A percentile compares a stretch with the other conserved stretches of the same genome.
Evolutionary conservation across 1,140 invertebrate species (phyloP).

Genomic region (Nylanderia fulva): DNA sequence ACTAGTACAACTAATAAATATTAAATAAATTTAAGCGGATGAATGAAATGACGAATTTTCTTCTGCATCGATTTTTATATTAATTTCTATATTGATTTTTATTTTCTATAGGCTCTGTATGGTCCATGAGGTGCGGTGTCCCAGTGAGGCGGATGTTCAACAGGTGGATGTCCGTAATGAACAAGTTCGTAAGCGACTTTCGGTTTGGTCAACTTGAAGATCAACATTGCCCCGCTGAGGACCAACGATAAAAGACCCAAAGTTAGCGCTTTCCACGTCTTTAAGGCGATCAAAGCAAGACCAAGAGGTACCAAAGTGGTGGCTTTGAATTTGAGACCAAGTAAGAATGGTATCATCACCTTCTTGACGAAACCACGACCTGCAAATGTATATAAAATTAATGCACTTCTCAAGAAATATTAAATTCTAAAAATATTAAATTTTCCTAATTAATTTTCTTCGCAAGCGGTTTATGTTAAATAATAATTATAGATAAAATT

Average conservation of each 20-base stretch:
- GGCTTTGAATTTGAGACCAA: constrained; percentile 94
- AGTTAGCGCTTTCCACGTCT: constrained; percentile 95
- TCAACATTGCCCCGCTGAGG: constrained; percentile 92
- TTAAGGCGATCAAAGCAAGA: constrained; percentile 92
- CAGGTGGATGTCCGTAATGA: constrained; percentile 92
- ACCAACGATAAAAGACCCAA: constrained; percentile 93
- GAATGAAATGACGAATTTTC: constrained; percentile 10
- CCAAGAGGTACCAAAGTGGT: constrained; percentile 92
- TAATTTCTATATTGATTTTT: no score
- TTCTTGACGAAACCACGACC: constrained; percentile 93
- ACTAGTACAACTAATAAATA: constrained; percentile 76
- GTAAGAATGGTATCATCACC: constrained; percentile 92
- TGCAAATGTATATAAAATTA: constrained; percentile 78
- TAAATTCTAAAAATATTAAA: background rate
- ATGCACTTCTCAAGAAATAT: constrained; percentile 34
- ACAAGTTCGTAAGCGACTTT: constrained; percentile 93
- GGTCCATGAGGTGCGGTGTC: constrained; percentile 88
- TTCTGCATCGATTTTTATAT: background rate
- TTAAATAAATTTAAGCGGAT: constrained; percentile 73
- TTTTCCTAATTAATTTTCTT: background rate
- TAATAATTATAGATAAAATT: background rate
- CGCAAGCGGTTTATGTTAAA: background rate
- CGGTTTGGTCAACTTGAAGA: constrained; percentile 94
- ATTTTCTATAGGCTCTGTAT: constrained; percentile 86
- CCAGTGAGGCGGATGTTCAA: constrained; percentile 89